Conservation (phyloP, 2,888 invertebrate genomes). For the Brachylomia viminalis region DNA sequence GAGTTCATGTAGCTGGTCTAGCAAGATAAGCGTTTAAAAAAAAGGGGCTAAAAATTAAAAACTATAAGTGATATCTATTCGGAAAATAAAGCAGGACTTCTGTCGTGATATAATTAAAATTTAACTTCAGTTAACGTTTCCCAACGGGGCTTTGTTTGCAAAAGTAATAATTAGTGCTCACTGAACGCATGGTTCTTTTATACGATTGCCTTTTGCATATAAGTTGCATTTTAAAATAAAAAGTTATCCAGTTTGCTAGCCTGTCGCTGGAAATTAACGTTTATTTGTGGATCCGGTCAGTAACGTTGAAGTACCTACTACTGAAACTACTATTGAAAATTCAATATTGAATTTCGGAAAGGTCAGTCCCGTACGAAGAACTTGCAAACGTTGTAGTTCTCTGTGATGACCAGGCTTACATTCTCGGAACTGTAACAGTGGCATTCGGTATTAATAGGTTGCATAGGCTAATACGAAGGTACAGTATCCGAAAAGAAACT, state of each 20-base stretch:
- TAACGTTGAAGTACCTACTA: neutral
- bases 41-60: neutral
- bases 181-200: constrained; percentile 21
- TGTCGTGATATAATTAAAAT: constrained; percentile 26
- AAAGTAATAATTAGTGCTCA: constrained; percentile 36
- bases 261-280: neutral
- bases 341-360: neutral
- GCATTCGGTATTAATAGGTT: neutral
- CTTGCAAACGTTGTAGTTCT: neutral
- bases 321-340: neutral
- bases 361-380: neutral
- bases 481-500: neutral
- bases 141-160: constrained; percentile 29
- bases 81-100: constrained; percentile 2
- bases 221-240: constrained; percentile 14
- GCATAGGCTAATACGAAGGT: neutral
- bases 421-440: neutral
- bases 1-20: neutral
- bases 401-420: neutral
- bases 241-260: neutral
- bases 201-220: constrained; percentile 12
- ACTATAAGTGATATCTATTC: neutral
- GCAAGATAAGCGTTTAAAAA: neutral
- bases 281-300: neutral
- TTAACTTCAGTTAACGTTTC: constrained; percentile 36